These are phyloP conservation scores for Karalla daura DNA, from an alignment of 2,797 vertebrate species.

Conservation along the genomic window DNA sequence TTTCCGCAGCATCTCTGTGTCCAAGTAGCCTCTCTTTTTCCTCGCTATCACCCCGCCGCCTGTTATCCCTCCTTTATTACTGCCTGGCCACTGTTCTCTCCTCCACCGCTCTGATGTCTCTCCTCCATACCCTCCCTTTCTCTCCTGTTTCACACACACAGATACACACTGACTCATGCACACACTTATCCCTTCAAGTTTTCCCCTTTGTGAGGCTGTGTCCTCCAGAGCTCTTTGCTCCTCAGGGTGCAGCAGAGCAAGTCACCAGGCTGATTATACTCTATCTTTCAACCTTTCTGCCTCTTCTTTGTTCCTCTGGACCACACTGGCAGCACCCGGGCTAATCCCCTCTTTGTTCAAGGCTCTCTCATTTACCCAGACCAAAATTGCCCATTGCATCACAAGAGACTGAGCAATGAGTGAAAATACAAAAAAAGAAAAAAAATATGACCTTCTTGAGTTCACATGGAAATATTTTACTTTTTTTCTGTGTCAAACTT, in stretches of 20 bases:
- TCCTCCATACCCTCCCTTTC: slow-evolving; percentile 15
- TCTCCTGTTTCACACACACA: background rate
- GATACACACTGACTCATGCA: background rate
- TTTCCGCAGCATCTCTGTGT: slow-evolving; percentile 40
- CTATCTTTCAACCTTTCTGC: slow-evolving; percentile 71
- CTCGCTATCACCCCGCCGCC: slow-evolving; percentile 9
- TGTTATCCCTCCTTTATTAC: slow-evolving; percentile 5
- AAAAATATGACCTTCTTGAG: slow-evolving; percentile 28
- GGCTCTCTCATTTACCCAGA: slow-evolving; percentile 62
- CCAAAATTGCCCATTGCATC: slow-evolving; percentile 61
- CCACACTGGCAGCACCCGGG: slow-evolving; percentile 61
- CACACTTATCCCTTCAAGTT: slow-evolving; percentile 54
- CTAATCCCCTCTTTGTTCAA: slow-evolving; percentile 76
- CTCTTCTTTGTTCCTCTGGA: slow-evolving; percentile 72
- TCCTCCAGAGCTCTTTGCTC: slow-evolving; percentile 68
- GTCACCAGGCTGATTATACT: slow-evolving; percentile 72
- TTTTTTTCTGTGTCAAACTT: background rate
- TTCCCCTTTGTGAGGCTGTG: slow-evolving; percentile 50
- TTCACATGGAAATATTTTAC: slow-evolving; percentile 9
- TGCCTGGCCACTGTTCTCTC: slow-evolving; percentile 1
- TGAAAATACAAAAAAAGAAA: slow-evolving; percentile 40
- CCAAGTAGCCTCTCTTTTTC: slow-evolving; percentile 20
- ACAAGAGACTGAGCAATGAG: slow-evolving; percentile 41
- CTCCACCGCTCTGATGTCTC: slow-evolving; percentile 37
- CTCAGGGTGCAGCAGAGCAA: slow-evolving; percentile 66